These are phyloP conservation scores for Cinclus mexicanus DNA, from an alignment of 2,113 vertebrate genomes.

Conservation along the genomic window DNA sequence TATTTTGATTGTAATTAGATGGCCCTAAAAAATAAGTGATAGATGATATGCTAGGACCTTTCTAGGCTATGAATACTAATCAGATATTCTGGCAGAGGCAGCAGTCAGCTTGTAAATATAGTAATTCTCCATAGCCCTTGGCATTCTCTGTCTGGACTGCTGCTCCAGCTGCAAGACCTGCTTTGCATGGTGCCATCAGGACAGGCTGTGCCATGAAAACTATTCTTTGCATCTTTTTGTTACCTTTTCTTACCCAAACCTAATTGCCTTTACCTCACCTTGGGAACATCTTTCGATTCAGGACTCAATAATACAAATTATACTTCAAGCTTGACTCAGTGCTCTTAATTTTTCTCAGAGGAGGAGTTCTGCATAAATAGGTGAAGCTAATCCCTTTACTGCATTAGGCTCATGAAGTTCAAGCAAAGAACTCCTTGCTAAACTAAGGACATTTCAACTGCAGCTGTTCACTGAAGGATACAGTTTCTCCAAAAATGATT, in stretches of 20 bases:
- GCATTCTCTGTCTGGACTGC: neutral
- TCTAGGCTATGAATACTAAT: slow-evolving; percentile 1
- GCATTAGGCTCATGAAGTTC: slow-evolving; percentile 34
- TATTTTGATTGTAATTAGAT: slow-evolving; percentile 28
- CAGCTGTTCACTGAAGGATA: neutral
- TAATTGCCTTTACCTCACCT: neutral
- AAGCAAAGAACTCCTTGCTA: neutral
- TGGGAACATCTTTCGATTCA: neutral
- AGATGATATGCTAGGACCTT: neutral
- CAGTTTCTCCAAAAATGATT: neutral
- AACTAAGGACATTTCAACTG: neutral
- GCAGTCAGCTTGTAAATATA: neutral
- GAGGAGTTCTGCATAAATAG: slow-evolving; percentile 21
- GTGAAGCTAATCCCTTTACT: slow-evolving; percentile 57
- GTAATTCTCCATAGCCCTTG: neutral
- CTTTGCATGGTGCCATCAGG: neutral
- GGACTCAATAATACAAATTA: neutral
- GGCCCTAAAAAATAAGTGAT: neutral
- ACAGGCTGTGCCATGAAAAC: neutral
- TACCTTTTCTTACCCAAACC: neutral
- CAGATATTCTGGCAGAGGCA: neutral
- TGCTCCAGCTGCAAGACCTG: neutral
- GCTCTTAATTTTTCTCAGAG: slow-evolving; percentile 5
- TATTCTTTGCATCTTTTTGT: neutral
- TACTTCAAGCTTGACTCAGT: neutral